Percentiles rank a stretch among this genome's conserved stretches.
Evolutionary conservation across 2,888 invertebrate genomes (phyloP).

Genomic region (Drosophila monieri): DNA sequence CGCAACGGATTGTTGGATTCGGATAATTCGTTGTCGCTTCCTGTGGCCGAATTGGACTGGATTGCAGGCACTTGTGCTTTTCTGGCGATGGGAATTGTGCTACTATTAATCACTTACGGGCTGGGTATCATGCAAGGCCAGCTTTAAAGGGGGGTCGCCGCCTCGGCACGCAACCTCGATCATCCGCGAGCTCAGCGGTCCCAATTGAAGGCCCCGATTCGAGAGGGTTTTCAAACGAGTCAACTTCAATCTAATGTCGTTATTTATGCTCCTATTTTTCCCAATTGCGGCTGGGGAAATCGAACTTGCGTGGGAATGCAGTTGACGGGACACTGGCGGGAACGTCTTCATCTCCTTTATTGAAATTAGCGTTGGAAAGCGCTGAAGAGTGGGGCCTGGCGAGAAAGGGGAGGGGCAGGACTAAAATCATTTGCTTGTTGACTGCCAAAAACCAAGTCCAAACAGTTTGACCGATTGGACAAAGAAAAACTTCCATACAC

Average conservation of each 20-base stretch:
- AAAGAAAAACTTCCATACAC: conserved; percentile 42
- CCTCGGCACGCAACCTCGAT: conserved; percentile 38
- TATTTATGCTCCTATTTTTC: conserved; percentile 28
- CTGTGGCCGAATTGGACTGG: conserved; percentile 54
- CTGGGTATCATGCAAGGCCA: conserved; percentile 22
- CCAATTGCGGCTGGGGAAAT: conserved; percentile 60
- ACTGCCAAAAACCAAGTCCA: conserved; percentile 56
- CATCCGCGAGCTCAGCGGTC: conserved; percentile 33
- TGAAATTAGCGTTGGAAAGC: conserved; percentile 53
- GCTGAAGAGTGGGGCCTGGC: not conserved
- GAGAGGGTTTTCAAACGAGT: conserved; percentile 67
- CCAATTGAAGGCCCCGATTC: conserved; percentile 66
- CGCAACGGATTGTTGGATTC: conserved; percentile 68
- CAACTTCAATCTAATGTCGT: conserved; percentile 44
- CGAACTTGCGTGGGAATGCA: conserved; percentile 62
- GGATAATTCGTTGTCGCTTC: conserved; percentile 57
- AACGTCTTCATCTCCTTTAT: conserved; percentile 54
- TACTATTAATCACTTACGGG: conserved; percentile 28
- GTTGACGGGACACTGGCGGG: conserved; percentile 47
- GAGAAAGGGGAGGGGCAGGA: conserved; percentile 11
- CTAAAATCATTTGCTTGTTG: conserved; percentile 74
- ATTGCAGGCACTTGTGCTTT: conserved; percentile 29
- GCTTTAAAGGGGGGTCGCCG: conserved; percentile 30
- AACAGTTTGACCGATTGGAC: conserved; percentile 72
- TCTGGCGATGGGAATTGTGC: conserved; percentile 10